Percentiles rank a stretch among this genome's conserved stretches.
Conservation (phyloP, 2,888 invertebrate species). For the Eupithecia subumbrata region DNA sequence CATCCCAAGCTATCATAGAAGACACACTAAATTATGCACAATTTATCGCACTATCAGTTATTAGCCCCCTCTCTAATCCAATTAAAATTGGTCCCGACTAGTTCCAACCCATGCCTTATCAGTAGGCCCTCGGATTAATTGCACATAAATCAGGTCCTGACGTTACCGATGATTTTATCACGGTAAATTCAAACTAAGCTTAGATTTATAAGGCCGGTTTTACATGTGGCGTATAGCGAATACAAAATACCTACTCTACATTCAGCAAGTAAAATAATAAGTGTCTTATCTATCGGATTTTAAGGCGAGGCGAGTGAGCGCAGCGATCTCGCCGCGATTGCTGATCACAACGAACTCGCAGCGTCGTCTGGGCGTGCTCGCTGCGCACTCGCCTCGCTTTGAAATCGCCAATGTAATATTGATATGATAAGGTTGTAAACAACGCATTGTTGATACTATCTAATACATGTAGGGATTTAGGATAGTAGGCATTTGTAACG, state of each 20-base stretch:
- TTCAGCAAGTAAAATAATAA: too few relatives aligned
- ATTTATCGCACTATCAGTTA: slow-evolving; percentile 13
- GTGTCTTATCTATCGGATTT: too few relatives aligned
- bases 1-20: neutral
- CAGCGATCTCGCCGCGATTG: too few relatives aligned
- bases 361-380: too few relatives aligned
- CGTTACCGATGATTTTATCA: slow-evolving; percentile 43
- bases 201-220: slow-evolving; percentile 26
- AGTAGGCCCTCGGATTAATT: slow-evolving; percentile 37
- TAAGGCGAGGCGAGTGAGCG: too few relatives aligned
- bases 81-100: slow-evolving; percentile 16
- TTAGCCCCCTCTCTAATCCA: slow-evolving; percentile 10
- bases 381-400: too few relatives aligned
- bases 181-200: slow-evolving; percentile 43
- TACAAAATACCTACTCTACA: neutral
- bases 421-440: too few relatives aligned
- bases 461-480: too few relatives aligned
- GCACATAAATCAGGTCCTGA: slow-evolving; percentile 40
- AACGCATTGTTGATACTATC: too few relatives aligned
- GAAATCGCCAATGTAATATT: too few relatives aligned
- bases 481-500: neutral
- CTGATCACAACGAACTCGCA: too few relatives aligned
- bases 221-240: neutral
- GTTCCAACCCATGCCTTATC: slow-evolving; percentile 34
- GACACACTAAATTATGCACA: slow-evolving; percentile 2